phyloP scores from a whole-genome alignment of 2,888 invertebrate genomes.

The Drosophila limbata region DNA sequence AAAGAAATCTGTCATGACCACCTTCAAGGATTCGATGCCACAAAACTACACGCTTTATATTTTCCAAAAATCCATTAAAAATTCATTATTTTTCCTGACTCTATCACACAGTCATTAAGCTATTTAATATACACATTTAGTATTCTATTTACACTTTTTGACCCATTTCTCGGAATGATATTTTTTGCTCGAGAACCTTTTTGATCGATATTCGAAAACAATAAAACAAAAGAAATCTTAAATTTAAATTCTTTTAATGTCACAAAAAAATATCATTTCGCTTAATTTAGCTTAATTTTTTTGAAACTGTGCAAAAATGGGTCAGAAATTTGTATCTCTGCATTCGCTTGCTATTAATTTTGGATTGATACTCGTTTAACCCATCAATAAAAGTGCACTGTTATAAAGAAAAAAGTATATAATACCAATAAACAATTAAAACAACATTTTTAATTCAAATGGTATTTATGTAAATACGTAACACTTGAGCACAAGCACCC shows the following conservation, averaged over 20 bases:
- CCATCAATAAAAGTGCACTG: conserved; percentile 41
- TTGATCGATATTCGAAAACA: conserved; percentile 49
- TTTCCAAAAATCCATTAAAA: conserved; percentile 15
- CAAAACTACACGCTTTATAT: conserved; percentile 24
- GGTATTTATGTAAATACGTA: conserved; percentile 25
- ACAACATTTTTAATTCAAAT: conserved; percentile 21
- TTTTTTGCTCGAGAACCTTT: conserved; percentile 84
- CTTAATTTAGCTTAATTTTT: conserved; percentile 25
- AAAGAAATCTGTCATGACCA: conserved; percentile 7
- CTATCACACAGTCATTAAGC: conserved; percentile 46
- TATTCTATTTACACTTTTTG: conserved; percentile 50
- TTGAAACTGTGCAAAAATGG: conserved; percentile 48
- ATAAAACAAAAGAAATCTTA: conserved; percentile 22
- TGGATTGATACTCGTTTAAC: conserved; percentile 27
- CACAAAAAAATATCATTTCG: conserved; percentile 73
- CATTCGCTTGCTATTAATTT: conserved; percentile 62
- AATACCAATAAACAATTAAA: conserved; percentile 34
- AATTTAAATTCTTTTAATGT: conserved; percentile 20
- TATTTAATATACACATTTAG: conserved; percentile 1
- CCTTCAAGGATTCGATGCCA: conserved; percentile 7
- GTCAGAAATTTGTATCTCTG: conserved; percentile 62
- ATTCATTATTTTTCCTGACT: conserved; percentile 18
- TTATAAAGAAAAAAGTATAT: conserved; percentile 40
- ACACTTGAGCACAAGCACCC: conserved; percentile 52
- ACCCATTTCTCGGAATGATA: conserved; percentile 85